phyloP scores from a whole-genome alignment of 2,888 invertebrate species.

The Thereva nobilitata region DNA sequence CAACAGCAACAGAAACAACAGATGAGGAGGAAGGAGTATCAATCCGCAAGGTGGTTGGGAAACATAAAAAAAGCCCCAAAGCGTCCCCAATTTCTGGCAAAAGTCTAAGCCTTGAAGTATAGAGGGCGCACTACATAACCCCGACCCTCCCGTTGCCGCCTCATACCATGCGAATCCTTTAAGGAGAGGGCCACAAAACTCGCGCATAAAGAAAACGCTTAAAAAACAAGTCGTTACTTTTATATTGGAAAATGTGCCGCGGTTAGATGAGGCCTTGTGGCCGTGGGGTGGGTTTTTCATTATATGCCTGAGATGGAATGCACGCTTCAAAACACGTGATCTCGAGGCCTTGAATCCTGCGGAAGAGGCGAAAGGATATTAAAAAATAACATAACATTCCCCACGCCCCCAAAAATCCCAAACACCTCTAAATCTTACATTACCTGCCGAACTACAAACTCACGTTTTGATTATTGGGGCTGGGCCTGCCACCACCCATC shows the following conservation, averaged over 20 bases:
- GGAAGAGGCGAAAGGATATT: conserved; percentile 1
- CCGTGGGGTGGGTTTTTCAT: conserved; percentile 32
- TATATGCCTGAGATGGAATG: conserved; percentile 26
- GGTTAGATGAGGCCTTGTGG: conserved; percentile 22
- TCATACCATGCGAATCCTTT: background rate
- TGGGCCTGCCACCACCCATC: too few relatives aligned
- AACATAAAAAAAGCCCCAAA: background rate
- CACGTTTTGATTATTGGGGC: too few relatives aligned
- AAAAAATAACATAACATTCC: conserved; percentile 3
- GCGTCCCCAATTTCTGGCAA: conserved; percentile 3
- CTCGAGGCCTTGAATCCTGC: background rate
- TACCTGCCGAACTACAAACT: too few relatives aligned
- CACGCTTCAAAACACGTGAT: conserved; percentile 10
- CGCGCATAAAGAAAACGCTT: conserved; percentile 26
- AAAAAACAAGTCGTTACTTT: conserved; percentile 33
- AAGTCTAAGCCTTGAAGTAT: too few relatives aligned
- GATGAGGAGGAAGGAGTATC: background rate
- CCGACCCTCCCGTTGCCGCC: background rate
- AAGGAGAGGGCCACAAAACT: conserved; percentile 3
- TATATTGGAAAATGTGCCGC: conserved; percentile 28
- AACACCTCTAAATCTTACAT: too few relatives aligned
- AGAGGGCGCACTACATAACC: too few relatives aligned
- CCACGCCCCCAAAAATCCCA: too few relatives aligned
- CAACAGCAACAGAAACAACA: background rate
- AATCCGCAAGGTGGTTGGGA: conserved; percentile 9